Evolutionary conservation across 2,888 invertebrate species (phyloP), one percentile per base, ranked within the genome.

Genomic region (Empis livida): DNA sequence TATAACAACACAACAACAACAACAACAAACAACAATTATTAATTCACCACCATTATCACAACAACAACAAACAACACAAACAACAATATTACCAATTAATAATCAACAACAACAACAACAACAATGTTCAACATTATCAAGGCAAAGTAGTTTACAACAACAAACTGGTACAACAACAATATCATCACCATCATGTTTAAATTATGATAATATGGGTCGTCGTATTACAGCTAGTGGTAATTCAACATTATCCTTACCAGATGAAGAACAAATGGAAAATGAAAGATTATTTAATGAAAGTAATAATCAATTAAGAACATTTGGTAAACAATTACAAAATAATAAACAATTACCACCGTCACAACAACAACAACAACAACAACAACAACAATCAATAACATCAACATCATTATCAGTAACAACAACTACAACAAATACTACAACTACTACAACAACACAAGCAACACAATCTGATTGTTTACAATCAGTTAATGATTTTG

Each of bases 161-260:
- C n/a, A n/a, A n/a, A n/a, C 32, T 6, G 20, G 20, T 6, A 20
- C 20, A 20, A 20, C 20, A 20, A 20, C 6, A n/a, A n/a, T n/a
- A n/a, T n/a, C n/a, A 20, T 6, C 20, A 20, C 16, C 38, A 10
- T 38, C 60, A 30, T 59, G 60, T 42, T 61, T 65, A 53, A 82
- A 84, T 52, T 90, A 91, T 66, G 91, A 92, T 71, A 90, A 90
- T 70, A 87, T 90, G 84, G 90, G 90, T 9, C 85, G 89, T 45
- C 76, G 90, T 54, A 86, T 90, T 45, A 91, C 90, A 10, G 89
- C 89, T 32, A 86, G 87, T 52, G 91, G 91, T 43, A 88, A 87
- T 64, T 90, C 90, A 10, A 87, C 85, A 23, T 79, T 89, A 63
- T 89, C 89, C 27, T 73, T 91, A 54, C 85, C 86, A 52, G 86